Base-by-base conservation (phyloP, 23 tunicate species). In the Ciona savignyi region DNA sequence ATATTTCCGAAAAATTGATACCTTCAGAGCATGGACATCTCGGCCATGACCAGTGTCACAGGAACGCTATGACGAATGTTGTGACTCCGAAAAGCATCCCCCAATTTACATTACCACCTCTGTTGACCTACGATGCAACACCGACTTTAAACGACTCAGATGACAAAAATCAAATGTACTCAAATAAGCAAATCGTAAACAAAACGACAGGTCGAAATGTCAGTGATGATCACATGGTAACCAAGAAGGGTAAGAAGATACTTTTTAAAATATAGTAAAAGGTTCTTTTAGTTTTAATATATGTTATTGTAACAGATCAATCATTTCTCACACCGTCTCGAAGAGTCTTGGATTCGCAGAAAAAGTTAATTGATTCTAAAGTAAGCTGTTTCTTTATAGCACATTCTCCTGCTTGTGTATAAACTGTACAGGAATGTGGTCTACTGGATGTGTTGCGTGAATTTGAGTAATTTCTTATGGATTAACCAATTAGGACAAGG, bases 31-130 rank as follows among this genome's bases (percentile, higher is more conserved):
- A 62, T n/a, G 63, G 68, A 25, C 33, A 33, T 0, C 26, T 26
- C 61, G 30, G 62, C 4, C 25, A 27, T 23, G 27, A 27, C 1
- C 32, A 27, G 0, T 63, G 62, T 23, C 26, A 24, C 25, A 82
- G 77, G 65, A 74, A 82, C 35, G 96, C 96, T 1, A 88, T 88
- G 96, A 77, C 66, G 30, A 88, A 88, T 48, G 87, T 88, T 1
- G 96, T 88, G 25, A 88, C 96, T 1, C 96, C 96, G 20, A 72
- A 81, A 33, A 88, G 87, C 35, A 88, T 88, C 34, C 87, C 86
- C 4, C 77, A 82, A 51, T 88, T 88, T 66, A 88, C 86, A 28
- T 70, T 88, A 1, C 96, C 96, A 4, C 88, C 87, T 1, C 25
- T 88, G 23, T 68, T 67, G 11, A 74, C 81, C 4, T 63, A 60